phyloP scores from a whole-genome alignment of 1,140 invertebrate genomes.

The Trypoxylus dichotomus region DNA sequence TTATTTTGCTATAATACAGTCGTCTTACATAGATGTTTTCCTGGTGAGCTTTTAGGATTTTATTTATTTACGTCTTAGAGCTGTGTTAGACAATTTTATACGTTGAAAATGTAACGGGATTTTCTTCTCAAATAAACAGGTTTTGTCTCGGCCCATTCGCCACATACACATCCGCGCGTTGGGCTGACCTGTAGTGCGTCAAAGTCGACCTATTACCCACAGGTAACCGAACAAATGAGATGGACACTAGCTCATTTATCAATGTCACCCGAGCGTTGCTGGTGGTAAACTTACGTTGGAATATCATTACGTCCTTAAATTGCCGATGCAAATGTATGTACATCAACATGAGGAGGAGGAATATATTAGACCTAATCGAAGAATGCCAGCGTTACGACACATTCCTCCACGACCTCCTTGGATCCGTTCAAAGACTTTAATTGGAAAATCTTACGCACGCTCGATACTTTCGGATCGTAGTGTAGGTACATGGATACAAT shows the following conservation, averaged over 20 bases:
- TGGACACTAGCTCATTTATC: slow-evolving; percentile 14
- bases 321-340: not conserved
- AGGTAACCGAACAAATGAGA: slow-evolving; percentile 16
- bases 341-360: not conserved
- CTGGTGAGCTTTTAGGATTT: not conserved
- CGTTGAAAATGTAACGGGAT: not conserved
- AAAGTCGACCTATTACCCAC: not conserved
- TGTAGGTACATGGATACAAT: not conserved
- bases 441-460: not conserved
- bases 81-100: not conserved
- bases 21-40: no score
- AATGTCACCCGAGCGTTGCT: not conserved
- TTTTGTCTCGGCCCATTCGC: not conserved
- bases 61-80: not conserved
- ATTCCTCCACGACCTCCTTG: no score
- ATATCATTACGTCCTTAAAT: slow-evolving; percentile 13
- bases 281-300: not conserved
- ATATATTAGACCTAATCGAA: not conserved
- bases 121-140: slow-evolving; percentile 5
- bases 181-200: not conserved
- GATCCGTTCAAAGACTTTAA: no score
- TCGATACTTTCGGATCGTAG: not conserved
- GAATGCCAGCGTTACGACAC: no score
- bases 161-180: not conserved
- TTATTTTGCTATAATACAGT: no score